Percentiles rank a stretch among this genome's conserved stretches.
Conservation (phyloP, 2,888 invertebrate species). For the Congeria kusceri region DNA sequence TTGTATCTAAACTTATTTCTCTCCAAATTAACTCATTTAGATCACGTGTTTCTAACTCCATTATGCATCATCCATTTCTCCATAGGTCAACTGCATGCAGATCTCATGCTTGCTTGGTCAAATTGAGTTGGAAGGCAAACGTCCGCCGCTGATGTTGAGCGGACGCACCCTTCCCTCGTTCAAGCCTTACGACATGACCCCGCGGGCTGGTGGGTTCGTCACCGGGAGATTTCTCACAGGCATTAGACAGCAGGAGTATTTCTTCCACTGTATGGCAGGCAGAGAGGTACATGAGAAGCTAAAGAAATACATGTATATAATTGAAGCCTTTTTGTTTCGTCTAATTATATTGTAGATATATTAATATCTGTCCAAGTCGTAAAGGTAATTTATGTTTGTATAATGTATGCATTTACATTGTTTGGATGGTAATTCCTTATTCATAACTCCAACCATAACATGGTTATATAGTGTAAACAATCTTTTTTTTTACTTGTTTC, state of each 20-base stretch:
- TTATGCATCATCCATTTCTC: no score
- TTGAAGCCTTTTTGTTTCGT: no score
- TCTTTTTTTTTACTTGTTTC: neutral
- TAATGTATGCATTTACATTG: no score
- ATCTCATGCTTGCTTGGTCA: slow-evolving; percentile 99
- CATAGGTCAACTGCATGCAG: slow-evolving; percentile 95
- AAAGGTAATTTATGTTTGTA: neutral
- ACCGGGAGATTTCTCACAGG: slow-evolving; percentile 99
- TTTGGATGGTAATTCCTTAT: no score
- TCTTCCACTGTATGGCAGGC: slow-evolving; percentile 99
- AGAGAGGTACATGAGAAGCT: slow-evolving; percentile 94
- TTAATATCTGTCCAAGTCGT: no score
- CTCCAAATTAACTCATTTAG: no score
- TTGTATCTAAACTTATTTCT: no score
- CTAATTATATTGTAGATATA: no score
- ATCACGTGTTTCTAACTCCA: no score
- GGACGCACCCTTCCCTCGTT: slow-evolving; percentile 96
- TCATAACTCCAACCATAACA: no score
- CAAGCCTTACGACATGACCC: slow-evolving; percentile 93
- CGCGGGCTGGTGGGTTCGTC: slow-evolving; percentile 98
- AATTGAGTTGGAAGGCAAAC: slow-evolving; percentile 98
- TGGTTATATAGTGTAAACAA: no score
- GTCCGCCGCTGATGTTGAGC: slow-evolving; percentile 97
- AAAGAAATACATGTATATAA: no score
- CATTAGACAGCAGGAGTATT: slow-evolving; percentile 99